These are phyloP conservation scores for Urocolius indicus DNA, from an alignment of 2,113 vertebrate species.

Conservation along the genomic window DNA sequence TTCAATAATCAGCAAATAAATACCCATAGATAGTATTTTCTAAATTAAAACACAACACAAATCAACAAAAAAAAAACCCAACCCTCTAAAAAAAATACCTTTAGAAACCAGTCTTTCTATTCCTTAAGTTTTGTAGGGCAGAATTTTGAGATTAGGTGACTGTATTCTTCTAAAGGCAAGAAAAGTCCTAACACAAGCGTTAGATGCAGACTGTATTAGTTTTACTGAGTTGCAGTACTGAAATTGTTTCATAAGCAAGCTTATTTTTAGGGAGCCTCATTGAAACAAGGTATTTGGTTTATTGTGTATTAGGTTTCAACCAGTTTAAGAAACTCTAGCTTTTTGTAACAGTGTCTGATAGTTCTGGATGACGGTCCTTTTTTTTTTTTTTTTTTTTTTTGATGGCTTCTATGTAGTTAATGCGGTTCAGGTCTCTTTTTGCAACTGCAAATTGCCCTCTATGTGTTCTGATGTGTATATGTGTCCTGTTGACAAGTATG, in stretches of 20 bases:
- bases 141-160: neutral
- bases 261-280: neutral
- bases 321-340: neutral
- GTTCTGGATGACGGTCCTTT: neutral
- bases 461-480: neutral
- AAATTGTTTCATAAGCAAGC: neutral
- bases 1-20: neutral
- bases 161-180: neutral
- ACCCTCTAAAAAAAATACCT: neutral
- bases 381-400: neutral
- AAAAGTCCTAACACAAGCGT: neutral
- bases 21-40: neutral
- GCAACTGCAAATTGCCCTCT: neutral
- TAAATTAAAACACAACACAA: neutral
- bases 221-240: neutral
- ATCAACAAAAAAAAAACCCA: neutral
- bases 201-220: neutral
- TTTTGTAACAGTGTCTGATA: neutral
- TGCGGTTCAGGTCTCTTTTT: neutral
- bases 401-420: neutral
- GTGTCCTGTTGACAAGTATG: neutral
- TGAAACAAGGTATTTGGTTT: neutral
- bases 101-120: neutral
- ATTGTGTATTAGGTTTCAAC: neutral
- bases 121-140: neutral